These are phyloP conservation scores for Lepeophtheirus salmonis DNA, from an alignment of 1,140 invertebrate genomes.

Conservation along the genomic window DNA sequence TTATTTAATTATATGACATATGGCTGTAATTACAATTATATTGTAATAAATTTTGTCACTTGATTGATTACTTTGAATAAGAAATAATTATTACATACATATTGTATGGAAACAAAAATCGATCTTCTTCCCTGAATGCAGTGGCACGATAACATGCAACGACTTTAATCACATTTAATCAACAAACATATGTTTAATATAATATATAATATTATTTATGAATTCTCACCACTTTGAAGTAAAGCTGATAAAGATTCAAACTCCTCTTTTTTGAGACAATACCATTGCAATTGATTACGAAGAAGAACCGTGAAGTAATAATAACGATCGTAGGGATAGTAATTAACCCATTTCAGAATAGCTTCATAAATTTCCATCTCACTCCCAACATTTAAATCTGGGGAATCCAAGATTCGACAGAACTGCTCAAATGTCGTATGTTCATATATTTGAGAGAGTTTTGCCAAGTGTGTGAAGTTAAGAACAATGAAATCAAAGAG, in stretches of 20 bases:
- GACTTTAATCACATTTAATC: no score
- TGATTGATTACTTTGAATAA: no score
- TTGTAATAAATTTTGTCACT: no score
- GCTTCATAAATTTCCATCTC: not conserved
- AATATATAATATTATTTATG: no score
- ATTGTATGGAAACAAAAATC: no score
- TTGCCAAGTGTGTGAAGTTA: not conserved
- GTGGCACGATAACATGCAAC: no score
- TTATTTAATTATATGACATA: no score
- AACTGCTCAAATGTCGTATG: slow-evolving; percentile 4
- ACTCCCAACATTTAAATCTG: not conserved
- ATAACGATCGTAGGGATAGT: slow-evolving; percentile 1
- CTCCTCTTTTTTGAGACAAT: not conserved
- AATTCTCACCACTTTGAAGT: not conserved
- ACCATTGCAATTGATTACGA: not conserved
- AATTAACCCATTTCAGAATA: slow-evolving; percentile 9
- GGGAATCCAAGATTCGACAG: not conserved
- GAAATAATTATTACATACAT: no score
- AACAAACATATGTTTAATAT: no score
- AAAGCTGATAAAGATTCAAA: not conserved
- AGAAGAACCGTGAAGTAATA: not conserved
- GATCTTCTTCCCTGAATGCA: no score
- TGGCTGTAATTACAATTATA: no score
- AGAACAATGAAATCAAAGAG: slow-evolving; percentile 4
- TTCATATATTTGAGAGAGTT: slow-evolving; percentile 2